These are phyloP conservation scores for Pampus argenteus DNA, from an alignment of 2,797 vertebrate genomes.

Conservation along the genomic window DNA sequence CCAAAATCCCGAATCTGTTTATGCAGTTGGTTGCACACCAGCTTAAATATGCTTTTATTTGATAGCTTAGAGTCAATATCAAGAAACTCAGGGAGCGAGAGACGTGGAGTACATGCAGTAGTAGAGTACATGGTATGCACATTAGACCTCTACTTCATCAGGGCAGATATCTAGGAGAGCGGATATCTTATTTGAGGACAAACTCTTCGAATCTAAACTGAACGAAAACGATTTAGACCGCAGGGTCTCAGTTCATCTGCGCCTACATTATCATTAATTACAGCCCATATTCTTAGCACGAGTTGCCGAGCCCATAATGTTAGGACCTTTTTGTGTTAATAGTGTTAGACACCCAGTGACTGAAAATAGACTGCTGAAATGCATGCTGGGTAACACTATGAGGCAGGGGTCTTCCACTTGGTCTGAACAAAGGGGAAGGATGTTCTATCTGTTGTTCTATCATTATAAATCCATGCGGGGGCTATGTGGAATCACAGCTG, in stretches of 20 bases:
- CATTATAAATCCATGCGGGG: constrained; percentile 43
- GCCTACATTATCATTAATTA: constrained; percentile 56
- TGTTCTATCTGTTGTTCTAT: constrained; percentile 46
- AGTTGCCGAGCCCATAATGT: constrained; percentile 50
- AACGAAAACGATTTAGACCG: constrained; percentile 12
- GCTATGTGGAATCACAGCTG: constrained; percentile 40
- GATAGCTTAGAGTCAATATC: not conserved
- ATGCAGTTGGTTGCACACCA: not conserved
- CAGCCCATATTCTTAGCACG: constrained; percentile 53
- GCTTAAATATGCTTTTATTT: not conserved
- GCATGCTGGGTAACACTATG: constrained; percentile 68
- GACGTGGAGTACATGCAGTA: not conserved
- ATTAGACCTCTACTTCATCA: not conserved
- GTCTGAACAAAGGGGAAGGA: constrained; percentile 35
- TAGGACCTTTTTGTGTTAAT: constrained; percentile 61
- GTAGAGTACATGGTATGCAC: not conserved
- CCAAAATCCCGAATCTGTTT: not conserved
- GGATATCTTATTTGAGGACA: constrained; percentile 1
- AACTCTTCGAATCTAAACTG: constrained; percentile 4
- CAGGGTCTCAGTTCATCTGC: constrained; percentile 8
- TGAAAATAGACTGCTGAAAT: constrained; percentile 69
- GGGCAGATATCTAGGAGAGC: not conserved
- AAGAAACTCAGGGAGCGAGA: not conserved
- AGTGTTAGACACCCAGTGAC: constrained; percentile 59
- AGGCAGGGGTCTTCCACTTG: constrained; percentile 59